Evolutionary conservation across 2,113 vertebrate genomes (phyloP).

Genomic region (Gobiocypris rarus): DNA sequence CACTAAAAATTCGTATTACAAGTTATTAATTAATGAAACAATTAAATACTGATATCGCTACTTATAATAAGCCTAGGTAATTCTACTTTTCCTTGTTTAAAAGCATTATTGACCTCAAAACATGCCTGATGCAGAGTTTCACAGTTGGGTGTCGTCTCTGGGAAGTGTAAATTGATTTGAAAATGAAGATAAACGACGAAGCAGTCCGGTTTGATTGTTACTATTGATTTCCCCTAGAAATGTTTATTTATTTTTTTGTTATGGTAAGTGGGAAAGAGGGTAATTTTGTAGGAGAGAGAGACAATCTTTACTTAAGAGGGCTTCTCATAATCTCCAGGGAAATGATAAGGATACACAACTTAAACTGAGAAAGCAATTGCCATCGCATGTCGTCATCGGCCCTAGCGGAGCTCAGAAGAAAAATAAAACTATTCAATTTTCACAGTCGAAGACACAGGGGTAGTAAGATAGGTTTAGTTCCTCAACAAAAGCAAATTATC

Average conservation of each 20-base stretch:
- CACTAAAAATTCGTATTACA: not conserved
- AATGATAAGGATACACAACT: conserved; percentile 51
- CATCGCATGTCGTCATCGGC: conserved; percentile 55
- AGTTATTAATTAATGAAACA: not conserved
- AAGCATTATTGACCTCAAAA: conserved; percentile 54
- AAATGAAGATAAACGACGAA: conserved; percentile 50
- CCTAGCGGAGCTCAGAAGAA: conserved; percentile 42
- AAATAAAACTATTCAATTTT: conserved; percentile 57
- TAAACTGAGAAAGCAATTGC: conserved; percentile 59
- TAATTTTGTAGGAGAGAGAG: conserved; percentile 13
- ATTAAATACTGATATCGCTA: conserved; percentile 9
- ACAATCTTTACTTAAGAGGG: conserved; percentile 33
- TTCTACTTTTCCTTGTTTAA: conserved; percentile 30
- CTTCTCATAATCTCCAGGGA: conserved; percentile 42
- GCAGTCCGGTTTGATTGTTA: conserved; percentile 47
- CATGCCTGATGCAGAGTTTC: not conserved
- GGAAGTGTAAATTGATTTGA: conserved; percentile 59
- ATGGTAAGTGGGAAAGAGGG: conserved; percentile 24
- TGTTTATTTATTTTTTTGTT: conserved; percentile 32
- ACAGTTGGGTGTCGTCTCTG: conserved; percentile 46
- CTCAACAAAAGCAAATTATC: conserved; percentile 57
- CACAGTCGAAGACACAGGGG: conserved; percentile 37
- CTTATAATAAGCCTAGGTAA: not conserved
- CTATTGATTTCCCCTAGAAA: conserved; percentile 51
- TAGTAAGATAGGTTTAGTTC: conserved; percentile 49